These are phyloP conservation scores for Macrotis lagotis DNA, from an alignment of 2,113 vertebrate species.

Conservation along the genomic window DNA sequence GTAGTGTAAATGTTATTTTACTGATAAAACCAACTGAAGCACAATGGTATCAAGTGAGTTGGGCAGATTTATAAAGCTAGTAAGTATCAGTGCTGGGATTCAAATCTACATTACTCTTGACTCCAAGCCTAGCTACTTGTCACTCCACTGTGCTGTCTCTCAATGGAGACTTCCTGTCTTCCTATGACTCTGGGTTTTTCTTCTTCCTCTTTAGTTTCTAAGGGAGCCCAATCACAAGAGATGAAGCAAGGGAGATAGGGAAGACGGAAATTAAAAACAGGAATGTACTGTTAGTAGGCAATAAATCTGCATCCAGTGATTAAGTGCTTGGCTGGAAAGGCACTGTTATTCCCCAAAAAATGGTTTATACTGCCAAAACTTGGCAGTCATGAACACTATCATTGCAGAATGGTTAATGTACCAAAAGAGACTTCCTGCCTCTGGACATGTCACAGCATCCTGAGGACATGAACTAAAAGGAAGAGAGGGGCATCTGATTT, in stretches of 20 bases:
- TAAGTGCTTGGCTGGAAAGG: neutral
- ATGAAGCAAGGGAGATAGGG: neutral
- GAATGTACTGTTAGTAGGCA: neutral
- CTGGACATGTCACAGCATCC: neutral
- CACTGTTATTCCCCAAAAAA: neutral
- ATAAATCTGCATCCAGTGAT: neutral
- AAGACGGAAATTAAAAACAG: neutral
- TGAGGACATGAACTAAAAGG: neutral
- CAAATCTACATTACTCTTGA: neutral
- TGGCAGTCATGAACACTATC: neutral
- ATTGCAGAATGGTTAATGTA: neutral
- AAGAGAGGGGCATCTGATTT: neutral
- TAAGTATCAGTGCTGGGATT: neutral
- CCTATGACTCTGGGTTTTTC: neutral
- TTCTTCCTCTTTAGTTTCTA: neutral
- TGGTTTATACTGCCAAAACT: neutral
- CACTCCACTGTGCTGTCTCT: neutral
- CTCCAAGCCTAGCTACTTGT: neutral
- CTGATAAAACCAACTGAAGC: neutral
- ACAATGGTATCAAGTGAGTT: neutral
- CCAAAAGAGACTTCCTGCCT: neutral
- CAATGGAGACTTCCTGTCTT: neutral
- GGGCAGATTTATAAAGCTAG: neutral
- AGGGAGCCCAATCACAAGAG: neutral
- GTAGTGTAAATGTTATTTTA: neutral